Evolutionary conservation across 2,113 vertebrate genomes (phyloP), one percentile per base, ranked within the genome.

Genomic region (Chlamydotis undulata): DNA sequence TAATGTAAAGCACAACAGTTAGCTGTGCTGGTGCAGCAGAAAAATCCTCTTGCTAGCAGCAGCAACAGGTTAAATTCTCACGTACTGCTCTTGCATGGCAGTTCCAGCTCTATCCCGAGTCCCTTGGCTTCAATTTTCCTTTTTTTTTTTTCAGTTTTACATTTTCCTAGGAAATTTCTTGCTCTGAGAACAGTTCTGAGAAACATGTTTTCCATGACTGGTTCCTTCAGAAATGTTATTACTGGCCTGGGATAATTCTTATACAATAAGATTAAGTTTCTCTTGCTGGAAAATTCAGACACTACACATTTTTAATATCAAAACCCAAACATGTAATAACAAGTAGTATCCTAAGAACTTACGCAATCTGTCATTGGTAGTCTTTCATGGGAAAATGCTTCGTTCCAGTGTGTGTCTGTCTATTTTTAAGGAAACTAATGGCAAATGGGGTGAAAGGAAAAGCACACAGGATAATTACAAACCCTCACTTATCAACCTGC

Each of bases 171-270:
- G 37, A 92, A 82, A 93, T 92, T 83, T 88, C 23, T 91, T 53
- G 3, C 67, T 69, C 76, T 89, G 90, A 91, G 75, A 97, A 70
- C 35, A 41, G n/a, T 75, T 82, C 82, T 87, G 73, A 84, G 90
- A 83, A 89, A 89, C 43, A 17, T 67, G 61, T 86, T 97, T 96
- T 96, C 96, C 96, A 71, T 95, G 85, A 94, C 88, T 57, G 53
- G 23, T 81, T 92, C 29, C 41, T 89, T 95, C 89, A 91, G 65
- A 92, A 96, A 94, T 96, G 90, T 96, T 96, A 82, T 95, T 94
- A 45, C 92, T 95, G 94, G 96, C 80, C 43, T 88, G 76, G 60
- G 67, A 90, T 89, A 92, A 82, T 92, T 92, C 52, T 96, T 79
- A 37, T 68, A 90, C 73, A 92, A 71, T 63, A 78, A 81, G 56